Evolutionary conservation across 53 echinoderm and acorn worm genomes (phyloP).

Genomic region (Mesocentrotus franciscanus): DNA sequence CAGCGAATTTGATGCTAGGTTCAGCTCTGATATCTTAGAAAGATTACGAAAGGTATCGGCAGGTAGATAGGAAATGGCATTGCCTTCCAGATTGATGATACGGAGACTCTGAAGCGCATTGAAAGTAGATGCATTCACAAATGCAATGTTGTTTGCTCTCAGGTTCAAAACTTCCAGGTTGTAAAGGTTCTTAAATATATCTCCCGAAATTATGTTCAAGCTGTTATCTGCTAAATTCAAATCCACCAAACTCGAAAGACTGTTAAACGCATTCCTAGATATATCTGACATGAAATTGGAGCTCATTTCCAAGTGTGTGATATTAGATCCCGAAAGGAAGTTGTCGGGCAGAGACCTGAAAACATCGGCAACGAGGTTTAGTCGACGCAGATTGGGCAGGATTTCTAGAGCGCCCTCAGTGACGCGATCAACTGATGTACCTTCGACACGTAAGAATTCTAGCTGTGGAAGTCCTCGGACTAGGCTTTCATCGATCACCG

Average conservation of each 20-base stretch:
- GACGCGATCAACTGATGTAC: conserved; percentile 3
- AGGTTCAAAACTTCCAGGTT: not conserved
- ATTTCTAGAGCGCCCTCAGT: not conserved
- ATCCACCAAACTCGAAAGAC: not conserved
- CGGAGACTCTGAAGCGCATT: not conserved
- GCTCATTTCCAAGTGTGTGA: not conserved
- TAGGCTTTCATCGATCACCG: not conserved
- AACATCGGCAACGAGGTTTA: not conserved
- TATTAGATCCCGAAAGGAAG: not conserved
- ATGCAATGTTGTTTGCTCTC: not conserved
- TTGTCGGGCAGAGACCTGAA: not conserved
- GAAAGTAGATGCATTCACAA: not conserved
- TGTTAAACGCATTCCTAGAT: not conserved
- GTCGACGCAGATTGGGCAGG: conserved; percentile 31
- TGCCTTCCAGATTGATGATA: not conserved
- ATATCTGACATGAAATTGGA: not conserved
- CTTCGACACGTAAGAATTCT: conserved; percentile 9
- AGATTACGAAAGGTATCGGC: not conserved
- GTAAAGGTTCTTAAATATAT: not conserved
- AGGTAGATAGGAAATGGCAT: not conserved
- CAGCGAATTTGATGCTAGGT: conserved; percentile 34
- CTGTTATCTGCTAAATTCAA: not conserved
- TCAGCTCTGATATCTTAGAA: not conserved
- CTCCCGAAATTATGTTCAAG: not conserved
- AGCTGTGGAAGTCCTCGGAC: not conserved